These are phyloP conservation scores for Stylophora pistillata DNA, from an alignment of 64 coral and sea anemone species.

Conservation along the genomic window DNA sequence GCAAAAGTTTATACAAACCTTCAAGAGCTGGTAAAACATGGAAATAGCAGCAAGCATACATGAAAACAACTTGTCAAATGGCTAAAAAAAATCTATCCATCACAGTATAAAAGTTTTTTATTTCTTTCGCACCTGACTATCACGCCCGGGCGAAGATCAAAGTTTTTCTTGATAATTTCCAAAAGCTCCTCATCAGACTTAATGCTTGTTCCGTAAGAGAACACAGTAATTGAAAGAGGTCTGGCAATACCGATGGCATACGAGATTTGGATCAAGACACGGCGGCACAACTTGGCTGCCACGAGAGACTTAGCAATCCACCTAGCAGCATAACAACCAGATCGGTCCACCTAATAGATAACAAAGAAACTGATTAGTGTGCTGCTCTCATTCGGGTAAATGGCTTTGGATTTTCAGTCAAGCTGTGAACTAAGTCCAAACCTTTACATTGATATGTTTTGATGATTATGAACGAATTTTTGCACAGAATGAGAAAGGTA, in stretches of 20 bases:
- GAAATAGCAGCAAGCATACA: no score
- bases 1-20: no score
- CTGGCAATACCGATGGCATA: conserved; percentile 99
- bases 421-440: no score
- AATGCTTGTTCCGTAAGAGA: conserved; percentile 90
- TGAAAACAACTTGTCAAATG: no score
- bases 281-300: conserved; percentile 75
- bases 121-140: conserved; percentile 78
- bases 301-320: conserved; percentile 99
- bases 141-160: conserved; percentile 95
- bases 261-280: conserved; percentile 89
- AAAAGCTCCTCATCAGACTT: conserved; percentile 87
- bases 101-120: no score
- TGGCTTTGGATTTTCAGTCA: no score
- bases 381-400: no score
- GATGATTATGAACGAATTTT: no score
- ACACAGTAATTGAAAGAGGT: conserved; percentile 91
- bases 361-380: not conserved
- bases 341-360: conserved; percentile 89
- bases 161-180: conserved; percentile 94
- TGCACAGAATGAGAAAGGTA: no score
- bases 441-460: no score
- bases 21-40: no score
- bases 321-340: conserved; percentile 95
- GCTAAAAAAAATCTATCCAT: no score